A percentile compares a stretch with the other conserved stretches of the same genome.
These are phyloP conservation scores for Drosophila sulfurigaster DNA, from an alignment of 1,140 invertebrate species.

Conservation along the genomic window DNA sequence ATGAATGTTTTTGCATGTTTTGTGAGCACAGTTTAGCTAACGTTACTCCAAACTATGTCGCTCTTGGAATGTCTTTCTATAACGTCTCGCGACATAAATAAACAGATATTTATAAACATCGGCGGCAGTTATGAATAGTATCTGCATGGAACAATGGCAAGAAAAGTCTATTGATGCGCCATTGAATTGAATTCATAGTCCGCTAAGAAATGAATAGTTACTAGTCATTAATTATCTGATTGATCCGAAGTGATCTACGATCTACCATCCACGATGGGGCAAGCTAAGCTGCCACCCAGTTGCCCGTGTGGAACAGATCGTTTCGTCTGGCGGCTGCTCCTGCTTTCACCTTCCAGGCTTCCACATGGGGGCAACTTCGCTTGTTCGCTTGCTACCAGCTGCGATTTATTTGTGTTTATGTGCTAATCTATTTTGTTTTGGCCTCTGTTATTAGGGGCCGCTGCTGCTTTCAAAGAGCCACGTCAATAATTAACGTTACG, in stretches of 20 bases:
- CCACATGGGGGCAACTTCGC: not conserved
- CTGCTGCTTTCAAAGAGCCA: slow-evolving; percentile 17
- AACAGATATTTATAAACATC: too few relatives aligned
- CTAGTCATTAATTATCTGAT: slow-evolving; percentile 20
- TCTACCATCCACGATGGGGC: not conserved
- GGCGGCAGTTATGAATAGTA: too few relatives aligned
- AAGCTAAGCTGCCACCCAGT: slow-evolving; percentile 8
- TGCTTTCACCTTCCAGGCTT: slow-evolving; percentile 28
- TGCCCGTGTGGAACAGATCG: not conserved
- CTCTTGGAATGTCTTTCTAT: too few relatives aligned
- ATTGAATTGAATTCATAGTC: not conserved
- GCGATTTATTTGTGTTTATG: slow-evolving; percentile 34
- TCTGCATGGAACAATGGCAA: not conserved
- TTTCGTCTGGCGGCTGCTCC: not conserved
- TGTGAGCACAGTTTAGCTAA: too few relatives aligned
- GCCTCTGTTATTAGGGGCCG: not conserved
- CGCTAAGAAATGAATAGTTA: slow-evolving; percentile 16
- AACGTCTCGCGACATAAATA: too few relatives aligned
- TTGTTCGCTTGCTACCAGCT: not conserved
- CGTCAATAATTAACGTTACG: slow-evolving; percentile 32
- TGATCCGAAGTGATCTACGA: slow-evolving; percentile 21
- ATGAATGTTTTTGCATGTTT: too few relatives aligned
- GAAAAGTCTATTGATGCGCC: not conserved
- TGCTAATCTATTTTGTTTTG: slow-evolving; percentile 28
- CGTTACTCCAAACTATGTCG: too few relatives aligned